phyloP scores from a whole-genome alignment of 1,140 invertebrate species.

The Chironomus striatipennis region DNA sequence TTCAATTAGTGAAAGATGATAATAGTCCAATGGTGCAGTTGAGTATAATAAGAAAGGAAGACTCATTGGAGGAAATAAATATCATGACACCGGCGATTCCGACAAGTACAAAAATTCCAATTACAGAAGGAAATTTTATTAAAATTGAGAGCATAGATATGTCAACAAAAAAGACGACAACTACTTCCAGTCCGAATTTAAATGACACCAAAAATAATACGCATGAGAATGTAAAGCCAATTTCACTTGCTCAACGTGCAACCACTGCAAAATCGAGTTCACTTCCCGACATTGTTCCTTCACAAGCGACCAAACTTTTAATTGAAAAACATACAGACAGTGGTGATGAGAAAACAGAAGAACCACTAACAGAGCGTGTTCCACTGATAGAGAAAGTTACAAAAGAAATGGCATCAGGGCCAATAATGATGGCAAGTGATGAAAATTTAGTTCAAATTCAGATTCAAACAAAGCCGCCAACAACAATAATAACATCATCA shows the following conservation, averaged over 20 bases:
- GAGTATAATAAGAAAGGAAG: slow-evolving; percentile 13
- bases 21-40: not conserved
- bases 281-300: not conserved
- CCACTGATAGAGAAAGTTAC: slow-evolving; percentile 11
- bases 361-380: not conserved
- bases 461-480: not conserved
- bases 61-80: slow-evolving; percentile 15
- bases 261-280: not conserved
- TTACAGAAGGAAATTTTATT: slow-evolving; percentile 17
- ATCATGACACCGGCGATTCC: not conserved
- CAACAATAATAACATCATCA: not conserved
- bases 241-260: not conserved
- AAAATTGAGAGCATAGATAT: slow-evolving; percentile 7
- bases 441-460: slow-evolving; percentile 17
- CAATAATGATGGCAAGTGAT: not conserved
- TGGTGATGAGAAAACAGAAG: not conserved
- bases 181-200: not conserved
- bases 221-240: not conserved
- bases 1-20: not conserved
- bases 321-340: not conserved
- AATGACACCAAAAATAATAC: slow-evolving; percentile 4
- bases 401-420: not conserved
- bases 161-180: not conserved
- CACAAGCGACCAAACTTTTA: not conserved
- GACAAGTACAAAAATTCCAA: not conserved